Conservation (phyloP, 1,140 invertebrate genomes). For the Papilio aristodemus region DNA sequence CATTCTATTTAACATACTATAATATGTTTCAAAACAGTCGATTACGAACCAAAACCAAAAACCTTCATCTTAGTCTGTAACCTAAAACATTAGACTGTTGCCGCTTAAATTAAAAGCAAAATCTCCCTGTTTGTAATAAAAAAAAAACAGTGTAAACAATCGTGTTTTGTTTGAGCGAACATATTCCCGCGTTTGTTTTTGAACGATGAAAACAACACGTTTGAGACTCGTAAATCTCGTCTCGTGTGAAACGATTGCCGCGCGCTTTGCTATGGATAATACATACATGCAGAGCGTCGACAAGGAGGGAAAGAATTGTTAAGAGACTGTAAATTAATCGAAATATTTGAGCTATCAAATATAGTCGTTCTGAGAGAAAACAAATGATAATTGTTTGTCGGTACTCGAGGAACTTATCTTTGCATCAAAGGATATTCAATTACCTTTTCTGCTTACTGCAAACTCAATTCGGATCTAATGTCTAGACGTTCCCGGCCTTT, state of each 20-base stretch:
- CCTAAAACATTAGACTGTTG: background rate
- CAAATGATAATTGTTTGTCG: too few relatives aligned
- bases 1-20: too few relatives aligned
- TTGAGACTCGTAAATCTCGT: slow-evolving; percentile 2
- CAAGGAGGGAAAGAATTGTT: background rate
- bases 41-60: too few relatives aligned
- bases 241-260: background rate
- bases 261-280: background rate
- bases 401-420: too few relatives aligned
- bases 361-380: background rate
- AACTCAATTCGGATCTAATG: too few relatives aligned
- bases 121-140: background rate
- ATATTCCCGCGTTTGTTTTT: slow-evolving; percentile 6
- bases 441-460: too few relatives aligned
- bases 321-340: background rate
- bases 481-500: too few relatives aligned
- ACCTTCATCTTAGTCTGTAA: too few relatives aligned
- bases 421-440: too few relatives aligned
- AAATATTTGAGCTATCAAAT: background rate
- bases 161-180: background rate
- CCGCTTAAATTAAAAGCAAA: background rate
- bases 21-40: too few relatives aligned
- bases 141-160: slow-evolving; percentile 14
- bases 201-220: slow-evolving; percentile 8
- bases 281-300: background rate